phyloP scores from a whole-genome alignment of 2,113 vertebrate species.

The Emydocephalus ijimae region DNA sequence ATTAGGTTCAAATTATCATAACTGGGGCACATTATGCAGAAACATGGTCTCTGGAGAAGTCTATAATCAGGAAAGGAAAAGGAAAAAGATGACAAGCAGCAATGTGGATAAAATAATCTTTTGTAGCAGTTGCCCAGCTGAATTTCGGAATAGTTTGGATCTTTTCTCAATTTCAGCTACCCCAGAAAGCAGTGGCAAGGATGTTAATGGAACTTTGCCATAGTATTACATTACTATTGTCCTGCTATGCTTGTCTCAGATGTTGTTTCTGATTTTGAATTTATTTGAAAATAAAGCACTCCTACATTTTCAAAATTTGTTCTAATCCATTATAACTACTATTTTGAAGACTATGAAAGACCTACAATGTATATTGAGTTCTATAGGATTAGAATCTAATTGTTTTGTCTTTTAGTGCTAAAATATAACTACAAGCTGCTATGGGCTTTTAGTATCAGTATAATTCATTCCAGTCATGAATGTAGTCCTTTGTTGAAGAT shows the following conservation, averaged over 20 bases:
- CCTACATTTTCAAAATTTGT: background rate
- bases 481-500: background rate
- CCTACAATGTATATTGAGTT: background rate
- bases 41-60: background rate
- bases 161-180: background rate
- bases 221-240: background rate
- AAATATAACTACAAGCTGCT: background rate
- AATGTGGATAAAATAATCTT: background rate
- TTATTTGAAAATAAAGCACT: background rate
- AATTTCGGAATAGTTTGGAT: background rate
- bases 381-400: background rate
- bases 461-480: background rate
- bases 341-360: background rate
- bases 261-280: background rate
- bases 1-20: background rate
- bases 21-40: background rate
- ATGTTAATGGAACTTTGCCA: background rate
- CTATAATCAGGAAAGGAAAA: background rate
- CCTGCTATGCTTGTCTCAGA: background rate
- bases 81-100: background rate
- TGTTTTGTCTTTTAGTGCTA: background rate
- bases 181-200: background rate
- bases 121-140: background rate
- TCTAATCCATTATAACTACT: background rate
- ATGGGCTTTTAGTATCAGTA: background rate